These are phyloP conservation scores for Calameuta idolon DNA, from an alignment of 2,888 invertebrate species.

Conservation along the genomic window DNA sequence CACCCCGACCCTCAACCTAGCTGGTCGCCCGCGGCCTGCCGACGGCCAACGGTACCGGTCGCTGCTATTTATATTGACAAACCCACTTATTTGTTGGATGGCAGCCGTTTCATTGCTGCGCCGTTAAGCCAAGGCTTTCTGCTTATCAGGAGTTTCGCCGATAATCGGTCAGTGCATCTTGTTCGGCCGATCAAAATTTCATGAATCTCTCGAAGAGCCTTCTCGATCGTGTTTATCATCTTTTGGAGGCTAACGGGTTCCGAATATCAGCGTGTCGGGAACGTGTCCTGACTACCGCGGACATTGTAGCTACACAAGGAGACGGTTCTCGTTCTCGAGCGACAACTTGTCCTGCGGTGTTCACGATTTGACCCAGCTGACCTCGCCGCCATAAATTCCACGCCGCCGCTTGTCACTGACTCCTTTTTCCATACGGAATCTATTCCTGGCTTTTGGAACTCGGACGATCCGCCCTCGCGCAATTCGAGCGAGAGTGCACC, in stretches of 20 bases:
- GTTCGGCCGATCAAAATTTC: neutral
- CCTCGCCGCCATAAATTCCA: conserved; percentile 60
- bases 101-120: neutral
- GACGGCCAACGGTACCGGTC: conserved; percentile 45
- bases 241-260: neutral
- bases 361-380: conserved; percentile 60
- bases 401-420: conserved; percentile 59
- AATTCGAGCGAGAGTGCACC: neutral
- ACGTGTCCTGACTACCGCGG: neutral
- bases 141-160: neutral
- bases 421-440: conserved; percentile 51
- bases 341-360: conserved; percentile 53
- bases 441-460: conserved; percentile 8
- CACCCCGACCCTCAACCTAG: conserved; percentile 31
- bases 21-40: conserved; percentile 29
- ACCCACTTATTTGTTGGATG: conserved; percentile 22
- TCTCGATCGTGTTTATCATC: neutral
- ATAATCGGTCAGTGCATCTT: neutral
- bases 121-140: neutral
- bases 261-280: neutral
- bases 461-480: neutral
- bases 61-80: conserved; percentile 38
- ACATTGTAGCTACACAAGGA: neutral
- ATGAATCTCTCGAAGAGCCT: neutral
- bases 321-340: conserved; percentile 11